phyloP scores from a whole-genome alignment of 2,888 invertebrate genomes.

The Drosophila nr. medialis region DNA sequence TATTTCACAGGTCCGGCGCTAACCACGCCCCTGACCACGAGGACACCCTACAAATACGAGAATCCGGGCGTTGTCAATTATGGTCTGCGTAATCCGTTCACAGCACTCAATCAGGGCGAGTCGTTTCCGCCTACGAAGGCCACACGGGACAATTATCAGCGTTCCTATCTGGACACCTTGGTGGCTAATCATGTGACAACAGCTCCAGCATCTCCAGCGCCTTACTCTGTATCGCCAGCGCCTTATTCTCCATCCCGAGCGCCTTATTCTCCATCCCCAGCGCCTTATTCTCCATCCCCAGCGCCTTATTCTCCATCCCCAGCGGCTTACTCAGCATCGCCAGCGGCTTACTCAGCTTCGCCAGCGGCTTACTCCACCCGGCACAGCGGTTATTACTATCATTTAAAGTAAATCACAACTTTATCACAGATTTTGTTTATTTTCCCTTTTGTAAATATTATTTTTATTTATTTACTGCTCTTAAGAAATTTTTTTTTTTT shows the following conservation, averaged over 20 bases:
- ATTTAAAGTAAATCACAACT: conserved; percentile 13
- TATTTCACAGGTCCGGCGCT: conserved; percentile 73
- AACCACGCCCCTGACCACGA: conserved; percentile 53
- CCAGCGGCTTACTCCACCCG: neutral
- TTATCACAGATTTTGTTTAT: neutral
- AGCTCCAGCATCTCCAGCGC: conserved; percentile 23
- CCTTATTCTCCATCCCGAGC: neutral
- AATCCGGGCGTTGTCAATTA: conserved; percentile 75
- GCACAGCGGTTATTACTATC: conserved; percentile 64
- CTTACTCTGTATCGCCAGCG: conserved; percentile 2
- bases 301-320: no score
- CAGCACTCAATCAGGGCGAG: conserved; percentile 83
- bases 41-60: conserved; percentile 78
- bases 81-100: conserved; percentile 81
- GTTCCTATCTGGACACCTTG: conserved; percentile 80
- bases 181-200: conserved; percentile 44
- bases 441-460: conserved; percentile 45
- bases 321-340: neutral
- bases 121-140: conserved; percentile 81
- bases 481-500: neutral
- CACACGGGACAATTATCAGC: conserved; percentile 66
- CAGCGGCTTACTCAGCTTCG: neutral
- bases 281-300: no score
- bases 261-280: neutral
- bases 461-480: conserved; percentile 30